phyloP scores from a whole-genome alignment of 2,113 vertebrate species.

The Chaetops frenatus region DNA sequence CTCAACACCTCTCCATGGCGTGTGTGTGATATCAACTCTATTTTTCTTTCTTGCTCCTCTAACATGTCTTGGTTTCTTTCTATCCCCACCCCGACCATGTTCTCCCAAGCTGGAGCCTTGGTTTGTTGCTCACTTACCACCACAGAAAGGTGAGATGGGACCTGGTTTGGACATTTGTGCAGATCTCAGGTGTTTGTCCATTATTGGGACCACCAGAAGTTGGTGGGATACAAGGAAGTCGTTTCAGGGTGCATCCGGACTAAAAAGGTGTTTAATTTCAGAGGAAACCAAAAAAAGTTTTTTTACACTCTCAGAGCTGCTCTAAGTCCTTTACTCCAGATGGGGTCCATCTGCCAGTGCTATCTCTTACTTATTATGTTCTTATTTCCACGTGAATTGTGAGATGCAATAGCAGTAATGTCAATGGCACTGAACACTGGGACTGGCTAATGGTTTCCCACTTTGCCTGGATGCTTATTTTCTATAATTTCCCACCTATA shows the following conservation, averaged over 20 bases:
- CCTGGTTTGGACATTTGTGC: not conserved
- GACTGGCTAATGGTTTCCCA: not conserved
- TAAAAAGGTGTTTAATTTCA: not conserved
- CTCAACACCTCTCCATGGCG: not conserved
- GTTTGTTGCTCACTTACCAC: not conserved
- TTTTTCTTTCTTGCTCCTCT: not conserved
- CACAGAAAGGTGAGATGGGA: not conserved
- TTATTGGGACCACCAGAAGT: not conserved
- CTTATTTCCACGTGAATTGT: not conserved
- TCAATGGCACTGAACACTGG: not conserved
- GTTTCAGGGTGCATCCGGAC: not conserved
- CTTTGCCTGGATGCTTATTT: slow-evolving; percentile 31
- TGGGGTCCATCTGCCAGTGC: not conserved
- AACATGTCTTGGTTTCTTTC: not conserved
- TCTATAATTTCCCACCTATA: slow-evolving; percentile 5
- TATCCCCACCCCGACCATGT: accelerated
- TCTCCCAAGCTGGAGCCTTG: not conserved
- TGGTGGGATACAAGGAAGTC: not conserved
- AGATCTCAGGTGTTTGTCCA: not conserved
- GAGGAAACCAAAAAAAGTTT: not conserved
- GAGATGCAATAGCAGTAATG: not conserved
- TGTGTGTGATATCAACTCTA: accelerated
- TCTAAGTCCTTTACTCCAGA: not conserved
- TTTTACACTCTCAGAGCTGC: not conserved
- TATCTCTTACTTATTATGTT: not conserved